These are phyloP conservation scores for Cotesia vestalis DNA, from an alignment of 1,140 invertebrate genomes.

Conservation along the genomic window DNA sequence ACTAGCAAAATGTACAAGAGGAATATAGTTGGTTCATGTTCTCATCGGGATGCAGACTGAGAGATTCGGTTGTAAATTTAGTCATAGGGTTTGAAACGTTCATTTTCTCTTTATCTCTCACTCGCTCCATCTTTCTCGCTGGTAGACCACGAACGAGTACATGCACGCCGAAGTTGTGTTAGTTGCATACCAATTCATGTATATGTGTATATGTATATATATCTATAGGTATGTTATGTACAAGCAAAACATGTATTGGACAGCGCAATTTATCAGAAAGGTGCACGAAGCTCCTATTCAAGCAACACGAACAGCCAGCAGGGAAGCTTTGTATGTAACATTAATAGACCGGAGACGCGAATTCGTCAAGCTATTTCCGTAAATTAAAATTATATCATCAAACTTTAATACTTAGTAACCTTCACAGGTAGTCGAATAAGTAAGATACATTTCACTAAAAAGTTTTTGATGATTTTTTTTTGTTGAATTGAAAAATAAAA, in stretches of 20 bases:
- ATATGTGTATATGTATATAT: neutral
- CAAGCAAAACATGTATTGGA: conserved; percentile 19
- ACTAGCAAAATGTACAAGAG: neutral
- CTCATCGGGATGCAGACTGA: conserved; percentile 20
- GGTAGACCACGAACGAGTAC: neutral
- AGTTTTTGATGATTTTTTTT: too few relatives aligned
- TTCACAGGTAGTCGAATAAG: too few relatives aligned
- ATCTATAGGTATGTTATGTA: neutral
- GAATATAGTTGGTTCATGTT: neutral
- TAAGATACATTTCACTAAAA: too few relatives aligned
- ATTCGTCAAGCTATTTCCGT: conserved; percentile 17
- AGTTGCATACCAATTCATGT: neutral
- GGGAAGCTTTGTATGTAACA: neutral
- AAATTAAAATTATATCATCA: conserved; percentile 14
- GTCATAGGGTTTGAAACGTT: conserved; percentile 23
- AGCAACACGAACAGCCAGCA: conserved; percentile 5
- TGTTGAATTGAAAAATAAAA: too few relatives aligned
- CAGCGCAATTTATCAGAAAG: conserved; percentile 29
- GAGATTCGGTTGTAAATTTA: conserved; percentile 24
- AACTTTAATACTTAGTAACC: neutral
- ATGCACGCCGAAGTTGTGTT: neutral
- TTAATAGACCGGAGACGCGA: conserved; percentile 24
- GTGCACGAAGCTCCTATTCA: conserved; percentile 8
- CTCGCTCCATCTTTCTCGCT: neutral
- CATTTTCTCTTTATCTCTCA: too few relatives aligned